Conservation (phyloP, 2,797 vertebrate species). For the Gallinago solitaria region DNA sequence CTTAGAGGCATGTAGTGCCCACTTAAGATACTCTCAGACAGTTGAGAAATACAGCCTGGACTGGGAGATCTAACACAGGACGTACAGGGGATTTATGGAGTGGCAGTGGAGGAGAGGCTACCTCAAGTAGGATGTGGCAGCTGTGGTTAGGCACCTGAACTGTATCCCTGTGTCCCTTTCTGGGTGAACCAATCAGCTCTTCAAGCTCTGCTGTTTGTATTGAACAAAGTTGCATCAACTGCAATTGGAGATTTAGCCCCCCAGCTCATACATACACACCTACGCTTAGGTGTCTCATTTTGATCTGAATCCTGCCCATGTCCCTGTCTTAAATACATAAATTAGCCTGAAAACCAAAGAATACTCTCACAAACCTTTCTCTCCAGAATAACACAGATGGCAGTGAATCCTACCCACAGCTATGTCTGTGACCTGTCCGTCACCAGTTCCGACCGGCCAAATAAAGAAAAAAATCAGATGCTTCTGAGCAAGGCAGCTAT, state of each 20-base stretch:
- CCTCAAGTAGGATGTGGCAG: background rate
- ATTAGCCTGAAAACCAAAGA: background rate
- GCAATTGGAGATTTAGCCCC: background rate
- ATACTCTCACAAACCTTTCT: background rate
- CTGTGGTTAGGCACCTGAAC: background rate
- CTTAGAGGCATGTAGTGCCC: background rate
- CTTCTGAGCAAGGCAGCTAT: background rate
- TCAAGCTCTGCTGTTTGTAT: background rate
- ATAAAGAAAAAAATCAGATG: background rate
- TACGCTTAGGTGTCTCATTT: background rate
- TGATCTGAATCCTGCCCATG: background rate
- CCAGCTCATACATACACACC: background rate
- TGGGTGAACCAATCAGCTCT: background rate
- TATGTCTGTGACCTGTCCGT: background rate
- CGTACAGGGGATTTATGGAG: background rate
- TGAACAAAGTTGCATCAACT: background rate
- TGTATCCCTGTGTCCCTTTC: background rate
- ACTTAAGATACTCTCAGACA: background rate
- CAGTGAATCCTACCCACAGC: background rate
- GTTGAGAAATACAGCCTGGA: background rate
- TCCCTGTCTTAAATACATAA: background rate
- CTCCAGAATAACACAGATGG: background rate
- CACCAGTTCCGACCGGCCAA: background rate
- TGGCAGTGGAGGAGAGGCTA: background rate
- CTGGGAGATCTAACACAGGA: background rate